Percentiles rank a stretch among this genome's conserved stretches.
These are phyloP conservation scores for Leucophora obtusa DNA, from an alignment of 2,888 invertebrate species.

Conservation along the genomic window DNA sequence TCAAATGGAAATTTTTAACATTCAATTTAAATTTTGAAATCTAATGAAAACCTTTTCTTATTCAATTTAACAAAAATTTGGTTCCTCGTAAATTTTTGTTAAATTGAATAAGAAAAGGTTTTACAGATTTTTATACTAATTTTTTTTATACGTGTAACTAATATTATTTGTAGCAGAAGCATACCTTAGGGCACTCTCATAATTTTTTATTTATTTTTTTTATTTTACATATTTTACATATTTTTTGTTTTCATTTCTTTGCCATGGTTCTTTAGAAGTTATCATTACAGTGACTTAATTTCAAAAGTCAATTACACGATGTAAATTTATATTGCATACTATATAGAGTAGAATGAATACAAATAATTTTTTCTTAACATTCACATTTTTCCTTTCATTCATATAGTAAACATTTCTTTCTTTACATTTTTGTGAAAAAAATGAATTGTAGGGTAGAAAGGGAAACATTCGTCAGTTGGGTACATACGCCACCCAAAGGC, in stretches of 20 bases:
- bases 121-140: no score
- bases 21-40: no score
- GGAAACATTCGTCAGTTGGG: no score
- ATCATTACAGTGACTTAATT: slow-evolving; percentile 64
- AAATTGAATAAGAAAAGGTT: no score
- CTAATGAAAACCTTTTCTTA: no score
- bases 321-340: slow-evolving; percentile 50
- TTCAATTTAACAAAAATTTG: no score
- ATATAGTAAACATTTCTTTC: slow-evolving; percentile 4
- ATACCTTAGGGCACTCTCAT: slow-evolving; percentile 52
- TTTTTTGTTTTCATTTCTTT: slow-evolving; percentile 34
- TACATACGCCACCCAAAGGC: no score
- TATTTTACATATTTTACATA: not conserved
- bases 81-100: no score
- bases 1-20: no score
- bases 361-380: slow-evolving; percentile 11
- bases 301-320: slow-evolving; percentile 63
- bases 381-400: slow-evolving; percentile 50
- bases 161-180: not conserved
- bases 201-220: slow-evolving; percentile 17
- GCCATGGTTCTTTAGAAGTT: slow-evolving; percentile 56
- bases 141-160: no score
- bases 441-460: not conserved
- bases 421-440: not conserved
- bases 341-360: slow-evolving; percentile 20